Evolutionary conservation across 2,113 vertebrate genomes (phyloP), one percentile per base, ranked within the genome.

Genomic region (Carassius gibelio): DNA sequence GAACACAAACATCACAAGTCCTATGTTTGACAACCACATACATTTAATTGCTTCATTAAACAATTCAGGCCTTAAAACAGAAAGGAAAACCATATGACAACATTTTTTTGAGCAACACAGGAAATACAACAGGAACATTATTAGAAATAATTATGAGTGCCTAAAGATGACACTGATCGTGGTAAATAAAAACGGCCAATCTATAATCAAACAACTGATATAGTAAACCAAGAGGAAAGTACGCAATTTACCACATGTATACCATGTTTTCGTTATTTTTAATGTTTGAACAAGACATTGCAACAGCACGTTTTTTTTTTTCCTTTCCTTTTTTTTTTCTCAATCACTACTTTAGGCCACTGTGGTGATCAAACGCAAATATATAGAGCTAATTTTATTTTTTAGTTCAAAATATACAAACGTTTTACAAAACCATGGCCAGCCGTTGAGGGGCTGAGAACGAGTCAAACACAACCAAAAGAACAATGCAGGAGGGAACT

Each of bases 311-410:
- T 88, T 74, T 75, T 87, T 82, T 82, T 68, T 9, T 81, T 13
- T 61, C 8, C 8, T 61, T 42, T 42, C 8, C 8, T 1, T 34
- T 48, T 45, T 48, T 48, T 48, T 48, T 48, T 11, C 45, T 48
- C 45, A 48, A 48, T 48, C 79, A 94, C 93, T 93, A 91, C 91
- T 95, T 94, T 88, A 97, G 96, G 96, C 95, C 95, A 94, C 96
- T 94, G 94, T 93, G 96, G 96, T 96, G 95, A 95, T 91, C 92
- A 89, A 81, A 89, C 84, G 83, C 87, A 85, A 91, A 90, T 89
- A 91, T 87, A 85, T 90, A 92, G 88, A 91, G 90, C 92, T 92
- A 93, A 85, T 93, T 84, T 91, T 90, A 10, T 45, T 90, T 66
- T 91, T 91, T 88, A 64, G 90, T 91, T 91, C 88, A 88, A 91